Evolutionary conservation across 2,797 vertebrate genomes (phyloP), one percentile per base, ranked within the genome.

Genomic region (Centroberyx gerrardi): DNA sequence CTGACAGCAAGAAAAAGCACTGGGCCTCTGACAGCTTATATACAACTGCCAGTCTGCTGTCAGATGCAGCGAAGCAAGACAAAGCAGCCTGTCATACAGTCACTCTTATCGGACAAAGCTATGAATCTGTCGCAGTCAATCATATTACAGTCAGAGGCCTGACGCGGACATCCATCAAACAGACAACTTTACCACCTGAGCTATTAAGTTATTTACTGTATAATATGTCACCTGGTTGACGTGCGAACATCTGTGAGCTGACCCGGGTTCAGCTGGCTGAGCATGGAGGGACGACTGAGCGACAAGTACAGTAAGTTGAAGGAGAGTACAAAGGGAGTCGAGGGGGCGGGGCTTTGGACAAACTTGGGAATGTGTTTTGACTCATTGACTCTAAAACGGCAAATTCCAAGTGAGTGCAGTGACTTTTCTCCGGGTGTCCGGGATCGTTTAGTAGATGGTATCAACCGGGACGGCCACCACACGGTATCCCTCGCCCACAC

Each of bases 1-100:
- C 55, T 83, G 85, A 82, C 81, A 87, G 78, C 82, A 38, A 60
- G 74, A 81, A 61, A 42, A 54, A 78, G 67, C 63, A 4, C 52
- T 0, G 60, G 73, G 81, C 72, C 67, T 74, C 78, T 70, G 70
- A 82, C 78, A 69, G 71, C 52, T 84, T 78, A 85, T 69, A 22
- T 1, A 77, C 60, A 74, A 68, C 72, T 67, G 84, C 71, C 86
- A 78, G 62, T 81, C 76, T 62, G 8, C 12, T 78, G 81, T 84
- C 87, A 78, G 64, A 80, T 53, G 28, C 52, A 22, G 65, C 22
- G 38, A 38, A 58, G 51, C 33, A 74, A 78, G 82, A 76, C 70
- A 36, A 83, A 85, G 81, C 52, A 54, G 55, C 54, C 71, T 85
- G 79, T 81, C 81, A 73, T 72, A 51, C 28, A 17, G 61, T 38